Percentiles rank a stretch among this genome's conserved stretches.
phyloP scores from a whole-genome alignment of 2,888 invertebrate species.

The Pardosa pseudoannulata region DNA sequence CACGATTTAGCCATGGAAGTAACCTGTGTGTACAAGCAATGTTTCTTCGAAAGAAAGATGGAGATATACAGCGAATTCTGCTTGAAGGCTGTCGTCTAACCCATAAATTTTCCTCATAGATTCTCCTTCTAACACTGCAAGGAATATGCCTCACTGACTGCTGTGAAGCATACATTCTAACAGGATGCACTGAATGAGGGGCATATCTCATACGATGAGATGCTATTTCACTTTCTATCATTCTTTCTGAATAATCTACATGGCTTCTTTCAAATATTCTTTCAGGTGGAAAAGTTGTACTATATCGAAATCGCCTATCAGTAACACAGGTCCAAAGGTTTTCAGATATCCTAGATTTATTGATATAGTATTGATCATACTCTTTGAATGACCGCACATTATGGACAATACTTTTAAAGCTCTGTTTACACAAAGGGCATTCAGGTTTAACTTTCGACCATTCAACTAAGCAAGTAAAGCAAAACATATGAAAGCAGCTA shows the following conservation, averaged over 20 bases:
- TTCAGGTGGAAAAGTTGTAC: slow-evolving; percentile 77
- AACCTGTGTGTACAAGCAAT: slow-evolving; percentile 88
- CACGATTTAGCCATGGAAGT: slow-evolving; percentile 91
- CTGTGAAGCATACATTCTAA: background rate
- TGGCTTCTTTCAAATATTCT: slow-evolving; percentile 66
- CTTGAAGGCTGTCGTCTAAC: slow-evolving; percentile 84
- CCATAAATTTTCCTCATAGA: slow-evolving; percentile 88
- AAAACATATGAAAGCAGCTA: slow-evolving; percentile 94
- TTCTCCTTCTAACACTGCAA: slow-evolving; percentile 80
- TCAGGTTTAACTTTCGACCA: slow-evolving; percentile 97
- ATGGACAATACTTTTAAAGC: slow-evolving; percentile 93
- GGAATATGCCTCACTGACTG: background rate
- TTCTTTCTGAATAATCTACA: background rate
- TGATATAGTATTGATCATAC: slow-evolving; percentile 87
- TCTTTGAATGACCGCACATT: slow-evolving; percentile 91
- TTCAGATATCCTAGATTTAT: slow-evolving; percentile 29
- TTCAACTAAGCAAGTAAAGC: slow-evolving; percentile 92
- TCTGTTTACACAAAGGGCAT: slow-evolving; percentile 95
- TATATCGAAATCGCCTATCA: slow-evolving; percentile 76
- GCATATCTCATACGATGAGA: slow-evolving; percentile 61
- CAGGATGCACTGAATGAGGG: slow-evolving; percentile 57
- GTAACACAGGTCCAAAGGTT: slow-evolving; percentile 70
- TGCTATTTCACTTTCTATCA: slow-evolving; percentile 24
- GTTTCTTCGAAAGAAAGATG: slow-evolving; percentile 81
- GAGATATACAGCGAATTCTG: slow-evolving; percentile 85